Conservation (phyloP, 2,113 vertebrate species). For the Notiomystis cincta region DNA sequence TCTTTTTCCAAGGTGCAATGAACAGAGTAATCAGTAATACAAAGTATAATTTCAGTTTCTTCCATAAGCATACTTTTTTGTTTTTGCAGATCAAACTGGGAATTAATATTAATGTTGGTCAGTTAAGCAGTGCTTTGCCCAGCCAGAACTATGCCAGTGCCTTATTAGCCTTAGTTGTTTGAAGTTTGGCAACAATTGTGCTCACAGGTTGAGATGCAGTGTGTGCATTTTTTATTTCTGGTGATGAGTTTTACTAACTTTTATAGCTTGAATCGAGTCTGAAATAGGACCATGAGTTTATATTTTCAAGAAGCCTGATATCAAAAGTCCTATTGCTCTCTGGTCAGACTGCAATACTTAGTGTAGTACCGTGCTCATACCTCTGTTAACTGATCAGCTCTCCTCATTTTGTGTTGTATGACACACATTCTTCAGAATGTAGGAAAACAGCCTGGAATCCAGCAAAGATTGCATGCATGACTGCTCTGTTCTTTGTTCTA, state of each 20-base stretch:
- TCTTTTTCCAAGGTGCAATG: not conserved
- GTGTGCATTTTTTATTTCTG: not conserved
- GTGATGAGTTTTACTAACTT: not conserved
- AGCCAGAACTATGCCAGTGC: not conserved
- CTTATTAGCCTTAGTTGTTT: not conserved
- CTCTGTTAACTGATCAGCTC: not conserved
- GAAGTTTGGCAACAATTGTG: not conserved
- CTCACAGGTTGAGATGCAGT: not conserved
- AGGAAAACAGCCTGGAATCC: not conserved
- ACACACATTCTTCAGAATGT: rapidly evolving
- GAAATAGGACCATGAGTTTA: not conserved
- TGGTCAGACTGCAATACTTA: not conserved
- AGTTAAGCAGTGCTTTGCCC: not conserved
- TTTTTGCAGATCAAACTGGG: not conserved
- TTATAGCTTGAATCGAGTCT: not conserved
- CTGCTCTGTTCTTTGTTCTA: not conserved
- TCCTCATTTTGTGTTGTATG: not conserved
- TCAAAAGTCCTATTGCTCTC: not conserved
- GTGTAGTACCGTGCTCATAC: not conserved
- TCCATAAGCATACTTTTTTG: not conserved
- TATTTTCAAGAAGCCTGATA: not conserved
- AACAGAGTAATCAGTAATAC: not conserved
- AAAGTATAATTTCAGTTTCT: not conserved
- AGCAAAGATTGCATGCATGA: not conserved
- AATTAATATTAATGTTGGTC: not conserved